Evolutionary conservation across 2,113 vertebrate species (phyloP), one percentile per base, ranked within the genome.

Genomic region (Chelonoidis abingdonii): DNA sequence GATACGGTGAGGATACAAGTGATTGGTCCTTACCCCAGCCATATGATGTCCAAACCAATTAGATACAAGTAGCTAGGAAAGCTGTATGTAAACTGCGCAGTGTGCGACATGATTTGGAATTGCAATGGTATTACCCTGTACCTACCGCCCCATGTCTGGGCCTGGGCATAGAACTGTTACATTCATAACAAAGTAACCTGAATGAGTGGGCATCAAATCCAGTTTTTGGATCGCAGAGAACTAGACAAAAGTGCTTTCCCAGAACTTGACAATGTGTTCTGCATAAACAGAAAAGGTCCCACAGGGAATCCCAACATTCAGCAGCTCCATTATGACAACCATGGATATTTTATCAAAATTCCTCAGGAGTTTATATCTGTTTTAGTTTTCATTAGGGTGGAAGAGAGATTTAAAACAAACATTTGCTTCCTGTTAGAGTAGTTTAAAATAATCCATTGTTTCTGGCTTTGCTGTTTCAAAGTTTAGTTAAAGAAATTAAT

Each of bases 321-420:
- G 80, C 1, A 29, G 79, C 81, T 91, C 84, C 41, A 91, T 85
- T 88, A 95, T 59, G 87, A 92, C 93, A 95, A 95, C 81, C 38
- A 79, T 1, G 16, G 24, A 93, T 80, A 54, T 92, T 95, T 92
- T 93, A 94, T 91, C 86, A 89, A 88, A 97, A 92, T 75, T 85
- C 86, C 91, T 79, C 7, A 0, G 84, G 88, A 87, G 93, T 87
- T 95, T 96, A 5, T 93, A 87, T 95, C 90, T 89, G 79, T 69
- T 86, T 62, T 59, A 96, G 90, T 81, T 89, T 54, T 97, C 87
- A 25, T 83, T 93, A 1, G 1, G 82, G 94, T 93, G 82, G 89
- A 93, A 95, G 91, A 10, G 97, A 94, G 95, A 97, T 89, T 75
- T 90, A 96, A 95, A 95, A 95, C 89, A 97, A 95, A 56, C 94